phyloP scores from a whole-genome alignment of 2,797 vertebrate species.

The Megalops cyprinoides region DNA sequence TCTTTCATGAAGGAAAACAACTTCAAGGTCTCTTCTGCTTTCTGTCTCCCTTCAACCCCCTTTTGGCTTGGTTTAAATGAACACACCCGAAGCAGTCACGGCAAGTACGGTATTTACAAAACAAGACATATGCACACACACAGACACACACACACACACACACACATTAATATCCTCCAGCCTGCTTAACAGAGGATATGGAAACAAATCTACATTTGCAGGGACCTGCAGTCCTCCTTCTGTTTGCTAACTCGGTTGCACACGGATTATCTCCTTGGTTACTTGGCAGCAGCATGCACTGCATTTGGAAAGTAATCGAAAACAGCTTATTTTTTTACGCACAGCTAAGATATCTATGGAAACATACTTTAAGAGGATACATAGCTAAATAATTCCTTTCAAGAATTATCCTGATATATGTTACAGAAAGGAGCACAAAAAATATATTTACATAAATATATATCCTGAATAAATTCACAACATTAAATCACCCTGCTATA shows the following conservation, averaged over 20 bases:
- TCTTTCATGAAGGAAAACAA: not conserved
- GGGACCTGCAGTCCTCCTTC: constrained; percentile 14
- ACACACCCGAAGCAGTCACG: not conserved
- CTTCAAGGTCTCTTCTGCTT: not conserved
- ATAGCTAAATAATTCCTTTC: not conserved
- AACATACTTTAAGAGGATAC: not conserved
- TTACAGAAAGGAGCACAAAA: too few relatives aligned
- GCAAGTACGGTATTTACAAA: not conserved
- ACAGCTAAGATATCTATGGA: not conserved
- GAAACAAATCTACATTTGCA: constrained; percentile 36
- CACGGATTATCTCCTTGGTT: constrained; percentile 55
- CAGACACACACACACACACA: not conserved
- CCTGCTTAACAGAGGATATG: constrained; percentile 20
- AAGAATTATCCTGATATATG: too few relatives aligned
- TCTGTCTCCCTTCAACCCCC: not conserved
- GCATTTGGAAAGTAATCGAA: constrained; percentile 41
- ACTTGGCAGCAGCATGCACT: constrained; percentile 41
- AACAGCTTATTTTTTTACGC: constrained; percentile 1
- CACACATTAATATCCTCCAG: constrained; percentile 2
- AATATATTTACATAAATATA: too few relatives aligned
- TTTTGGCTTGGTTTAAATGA: not conserved
- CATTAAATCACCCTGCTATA: too few relatives aligned
- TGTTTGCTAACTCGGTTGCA: constrained; percentile 37
- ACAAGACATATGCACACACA: not conserved
- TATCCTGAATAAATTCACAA: too few relatives aligned